Conservation (phyloP, 2,113 vertebrate species). For the Protobothrops mucrosquamatus region DNA sequence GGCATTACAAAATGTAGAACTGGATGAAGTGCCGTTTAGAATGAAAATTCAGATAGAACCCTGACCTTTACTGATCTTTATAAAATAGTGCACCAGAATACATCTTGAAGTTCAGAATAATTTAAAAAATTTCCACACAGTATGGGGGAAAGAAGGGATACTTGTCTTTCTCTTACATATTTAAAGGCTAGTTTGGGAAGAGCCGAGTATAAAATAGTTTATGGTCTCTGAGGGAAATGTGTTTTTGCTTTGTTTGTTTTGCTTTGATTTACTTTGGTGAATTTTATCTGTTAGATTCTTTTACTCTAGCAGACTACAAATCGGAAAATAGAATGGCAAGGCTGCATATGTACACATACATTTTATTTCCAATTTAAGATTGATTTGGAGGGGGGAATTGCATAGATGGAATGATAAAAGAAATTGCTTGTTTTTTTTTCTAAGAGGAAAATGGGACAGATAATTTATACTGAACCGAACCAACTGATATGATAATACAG, state of each 20-base stretch:
- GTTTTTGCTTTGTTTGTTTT: neutral
- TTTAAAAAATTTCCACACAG: neutral
- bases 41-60: conserved; percentile 29
- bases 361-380: conserved; percentile 13
- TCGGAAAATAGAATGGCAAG: neutral
- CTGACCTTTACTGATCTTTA: conserved; percentile 29
- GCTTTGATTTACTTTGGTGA: neutral
- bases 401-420: neutral
- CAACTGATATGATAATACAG: neutral
- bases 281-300: neutral
- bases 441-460: neutral
- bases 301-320: neutral
- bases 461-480: neutral
- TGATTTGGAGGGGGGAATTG: neutral
- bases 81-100: conserved; percentile 23
- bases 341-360: neutral
- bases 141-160: neutral
- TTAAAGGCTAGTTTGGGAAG: neutral
- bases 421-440: neutral
- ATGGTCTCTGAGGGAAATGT: neutral
- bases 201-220: conserved; percentile 10
- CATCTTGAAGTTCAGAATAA: conserved; percentile 8
- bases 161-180: neutral
- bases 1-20: conserved; percentile 7
- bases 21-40: neutral